phyloP scores from a whole-genome alignment of 2,797 vertebrate species.

The Vultur gryphus region DNA sequence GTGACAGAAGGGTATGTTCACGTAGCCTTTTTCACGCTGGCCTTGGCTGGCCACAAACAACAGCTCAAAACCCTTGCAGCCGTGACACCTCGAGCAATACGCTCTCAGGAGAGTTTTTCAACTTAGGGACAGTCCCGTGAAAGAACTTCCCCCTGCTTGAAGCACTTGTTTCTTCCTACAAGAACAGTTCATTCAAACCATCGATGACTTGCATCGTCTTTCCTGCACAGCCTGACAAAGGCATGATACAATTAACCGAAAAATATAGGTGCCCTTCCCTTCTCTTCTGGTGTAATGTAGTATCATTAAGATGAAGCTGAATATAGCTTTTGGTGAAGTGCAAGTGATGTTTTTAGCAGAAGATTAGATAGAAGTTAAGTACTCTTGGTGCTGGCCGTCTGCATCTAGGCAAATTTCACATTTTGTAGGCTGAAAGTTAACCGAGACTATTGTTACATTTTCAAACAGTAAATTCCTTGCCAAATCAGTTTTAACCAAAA shows the following conservation, averaged over 20 bases:
- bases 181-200: background rate
- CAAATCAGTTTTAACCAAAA: background rate
- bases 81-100: background rate
- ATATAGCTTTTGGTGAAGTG: background rate
- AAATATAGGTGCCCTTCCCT: background rate
- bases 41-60: background rate
- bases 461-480: background rate
- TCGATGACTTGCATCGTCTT: background rate
- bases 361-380: background rate
- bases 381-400: background rate
- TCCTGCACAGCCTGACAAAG: background rate
- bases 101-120: background rate
- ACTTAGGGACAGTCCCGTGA: background rate
- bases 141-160: background rate
- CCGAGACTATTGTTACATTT: fast-evolving
- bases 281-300: background rate
- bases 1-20: background rate
- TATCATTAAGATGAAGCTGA: background rate
- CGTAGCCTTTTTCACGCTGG: fast-evolving
- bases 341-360: background rate
- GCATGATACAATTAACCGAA: fast-evolving
- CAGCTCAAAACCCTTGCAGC: background rate
- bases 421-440: background rate
- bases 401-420: background rate
- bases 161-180: background rate